Conservation (phyloP, 2,797 vertebrate genomes). For the Myotis daubentonii region DNA sequence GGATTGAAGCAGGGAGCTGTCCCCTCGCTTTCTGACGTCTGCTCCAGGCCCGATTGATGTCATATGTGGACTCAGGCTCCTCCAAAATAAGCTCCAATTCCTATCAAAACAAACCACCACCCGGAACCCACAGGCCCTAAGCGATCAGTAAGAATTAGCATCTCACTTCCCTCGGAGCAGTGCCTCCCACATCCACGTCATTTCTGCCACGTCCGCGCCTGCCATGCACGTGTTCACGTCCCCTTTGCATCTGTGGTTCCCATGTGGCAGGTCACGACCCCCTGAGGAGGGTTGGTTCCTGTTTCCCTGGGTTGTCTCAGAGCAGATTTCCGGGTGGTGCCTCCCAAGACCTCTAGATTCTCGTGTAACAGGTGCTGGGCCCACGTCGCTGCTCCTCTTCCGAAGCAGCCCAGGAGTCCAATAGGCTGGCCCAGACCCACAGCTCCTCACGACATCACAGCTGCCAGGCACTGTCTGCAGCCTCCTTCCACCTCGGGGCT, state of each 20-base stretch:
- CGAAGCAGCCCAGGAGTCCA: neutral
- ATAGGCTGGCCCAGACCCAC: neutral
- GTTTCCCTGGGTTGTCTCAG: neutral
- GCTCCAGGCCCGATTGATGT: neutral
- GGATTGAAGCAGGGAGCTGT: neutral
- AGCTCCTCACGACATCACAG: neutral
- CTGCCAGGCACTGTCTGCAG: neutral
- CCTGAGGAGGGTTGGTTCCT: neutral
- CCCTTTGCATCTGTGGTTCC: neutral
- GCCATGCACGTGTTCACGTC: neutral
- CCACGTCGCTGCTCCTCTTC: neutral
- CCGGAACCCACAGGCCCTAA: neutral
- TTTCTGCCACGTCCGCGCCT: neutral
- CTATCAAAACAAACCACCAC: neutral
- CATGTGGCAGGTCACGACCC: neutral
- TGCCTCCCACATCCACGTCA: neutral
- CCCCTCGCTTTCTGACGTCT: neutral
- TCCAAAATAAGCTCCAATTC: neutral
- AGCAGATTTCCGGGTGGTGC: neutral
- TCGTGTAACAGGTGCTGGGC: neutral
- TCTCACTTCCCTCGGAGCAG: neutral
- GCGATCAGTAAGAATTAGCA: neutral
- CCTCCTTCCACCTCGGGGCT: neutral
- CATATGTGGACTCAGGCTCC: neutral
- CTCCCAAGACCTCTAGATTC: neutral